Percentiles rank a stretch among this genome's conserved stretches.
Evolutionary conservation across 2,888 invertebrate genomes (phyloP).

Genomic region (Andricus quercusramuli): DNA sequence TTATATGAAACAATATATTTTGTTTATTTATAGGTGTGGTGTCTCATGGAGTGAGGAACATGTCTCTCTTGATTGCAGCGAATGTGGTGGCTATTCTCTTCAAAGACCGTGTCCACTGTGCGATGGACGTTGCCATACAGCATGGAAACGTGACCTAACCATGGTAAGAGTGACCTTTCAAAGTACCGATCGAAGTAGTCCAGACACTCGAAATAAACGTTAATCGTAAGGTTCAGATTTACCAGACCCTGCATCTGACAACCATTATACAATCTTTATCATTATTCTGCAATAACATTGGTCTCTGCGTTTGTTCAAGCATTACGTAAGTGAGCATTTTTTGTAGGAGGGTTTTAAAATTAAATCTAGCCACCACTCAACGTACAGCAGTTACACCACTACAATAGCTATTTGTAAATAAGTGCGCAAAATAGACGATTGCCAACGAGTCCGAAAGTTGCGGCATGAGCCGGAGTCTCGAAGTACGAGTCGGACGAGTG

Average conservation of each 20-base stretch:
- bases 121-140: constrained; percentile 85
- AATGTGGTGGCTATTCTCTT: constrained; percentile 89
- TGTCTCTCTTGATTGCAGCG: constrained; percentile 87
- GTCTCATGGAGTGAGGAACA: constrained; percentile 90
- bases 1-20: constrained; percentile 17
- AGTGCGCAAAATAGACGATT: too few species aligned
- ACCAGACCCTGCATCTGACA: not conserved
- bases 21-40: constrained; percentile 82
- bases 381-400: too few species aligned
- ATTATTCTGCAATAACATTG: not conserved
- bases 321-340: too few species aligned
- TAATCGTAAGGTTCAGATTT: not conserved
- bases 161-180: constrained; percentile 81
- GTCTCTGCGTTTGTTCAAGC: too few species aligned
- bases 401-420: too few species aligned
- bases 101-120: constrained; percentile 88
- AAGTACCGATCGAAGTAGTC: constrained; percentile 26
- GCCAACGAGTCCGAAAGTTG: too few species aligned
- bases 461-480: too few species aligned
- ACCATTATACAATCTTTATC: not conserved
- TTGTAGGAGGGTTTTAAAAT: too few species aligned
- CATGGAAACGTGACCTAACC: constrained; percentile 89
- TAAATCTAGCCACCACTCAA: too few species aligned
- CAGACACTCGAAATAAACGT: not conserved
- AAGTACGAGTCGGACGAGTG: too few species aligned